A percentile compares a stretch with the other conserved stretches of the same genome.
Conservation (phyloP, 2,797 vertebrate genomes). For the Centroberyx gerrardi region DNA sequence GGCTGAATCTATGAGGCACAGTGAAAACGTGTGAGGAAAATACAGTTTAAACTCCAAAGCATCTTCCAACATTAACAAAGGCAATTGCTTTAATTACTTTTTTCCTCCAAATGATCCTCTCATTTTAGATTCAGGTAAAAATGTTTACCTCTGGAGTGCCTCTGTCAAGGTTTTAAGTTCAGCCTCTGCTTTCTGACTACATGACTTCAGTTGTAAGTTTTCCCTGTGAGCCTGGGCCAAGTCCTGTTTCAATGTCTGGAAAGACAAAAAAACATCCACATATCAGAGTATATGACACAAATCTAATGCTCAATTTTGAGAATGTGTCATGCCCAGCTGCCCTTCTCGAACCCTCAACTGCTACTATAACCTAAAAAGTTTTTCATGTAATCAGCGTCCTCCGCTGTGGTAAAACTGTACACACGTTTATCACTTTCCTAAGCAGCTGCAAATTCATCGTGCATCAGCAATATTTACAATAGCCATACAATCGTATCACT, state of each 20-base stretch:
- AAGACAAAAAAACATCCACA: slow-evolving; percentile 44
- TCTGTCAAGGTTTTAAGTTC: slow-evolving; percentile 72
- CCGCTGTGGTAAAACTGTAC: slow-evolving; percentile 38
- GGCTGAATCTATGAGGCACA: slow-evolving; percentile 73
- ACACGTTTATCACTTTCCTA: slow-evolving; percentile 52
- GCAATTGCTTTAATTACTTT: background rate
- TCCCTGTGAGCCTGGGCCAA: slow-evolving; percentile 65
- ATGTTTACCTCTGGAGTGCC: slow-evolving; percentile 80
- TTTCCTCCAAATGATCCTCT: background rate
- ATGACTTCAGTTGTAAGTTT: slow-evolving; percentile 68
- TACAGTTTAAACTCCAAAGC: slow-evolving; percentile 1
- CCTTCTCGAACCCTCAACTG: slow-evolving; percentile 40
- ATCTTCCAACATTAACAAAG: background rate
- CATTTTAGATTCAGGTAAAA: background rate
- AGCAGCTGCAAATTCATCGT: slow-evolving; percentile 52
- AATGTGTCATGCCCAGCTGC: slow-evolving; percentile 24
- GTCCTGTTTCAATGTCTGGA: slow-evolving; percentile 82
- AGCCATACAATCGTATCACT: slow-evolving; percentile 55
- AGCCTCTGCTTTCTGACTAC: slow-evolving; percentile 67
- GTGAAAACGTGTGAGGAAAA: slow-evolving; percentile 1
- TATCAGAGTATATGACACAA: slow-evolving; percentile 22
- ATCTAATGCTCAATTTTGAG: slow-evolving; percentile 32
- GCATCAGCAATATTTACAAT: slow-evolving; percentile 65
- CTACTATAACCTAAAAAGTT: slow-evolving; percentile 21
- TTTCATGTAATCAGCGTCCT: slow-evolving; percentile 59